Percentiles rank a stretch among this genome's conserved stretches.
These are phyloP conservation scores for Tachypleus tridentatus DNA, from an alignment of 1,140 invertebrate species.

Conservation along the genomic window DNA sequence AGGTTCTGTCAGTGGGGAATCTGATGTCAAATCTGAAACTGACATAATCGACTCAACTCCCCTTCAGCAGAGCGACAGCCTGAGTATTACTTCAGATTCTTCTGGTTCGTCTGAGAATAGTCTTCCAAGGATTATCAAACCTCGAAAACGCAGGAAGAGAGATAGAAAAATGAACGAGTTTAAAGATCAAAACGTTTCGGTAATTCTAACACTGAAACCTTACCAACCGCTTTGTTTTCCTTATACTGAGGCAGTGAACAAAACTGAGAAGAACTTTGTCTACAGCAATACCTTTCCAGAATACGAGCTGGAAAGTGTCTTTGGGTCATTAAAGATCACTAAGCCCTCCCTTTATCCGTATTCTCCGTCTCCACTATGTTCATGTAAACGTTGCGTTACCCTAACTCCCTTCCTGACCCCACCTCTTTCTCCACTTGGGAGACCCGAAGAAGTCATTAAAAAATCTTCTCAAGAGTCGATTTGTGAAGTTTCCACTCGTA, in stretches of 20 bases:
- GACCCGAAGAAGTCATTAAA: too few relatives aligned
- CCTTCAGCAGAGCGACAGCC: constrained; percentile 7
- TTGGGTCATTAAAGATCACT: too few relatives aligned
- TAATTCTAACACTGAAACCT: constrained; percentile 32
- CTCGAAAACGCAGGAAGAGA: constrained; percentile 62
- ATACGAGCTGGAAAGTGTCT: too few relatives aligned
- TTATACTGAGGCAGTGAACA: constrained; percentile 23
- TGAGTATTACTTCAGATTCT: constrained; percentile 45
- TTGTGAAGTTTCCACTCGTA: too few relatives aligned
- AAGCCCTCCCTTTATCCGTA: constrained; percentile 3
- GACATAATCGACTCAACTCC: background rate
- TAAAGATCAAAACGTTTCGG: constrained; percentile 6
- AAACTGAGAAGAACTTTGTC: too few relatives aligned
- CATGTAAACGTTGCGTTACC: too few relatives aligned
- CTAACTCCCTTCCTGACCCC: too few relatives aligned
- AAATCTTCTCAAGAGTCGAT: too few relatives aligned
- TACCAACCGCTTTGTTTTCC: constrained; percentile 32
- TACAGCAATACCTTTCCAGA: too few relatives aligned
- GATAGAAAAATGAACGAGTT: constrained; percentile 45
- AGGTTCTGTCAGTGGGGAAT: too few relatives aligned
- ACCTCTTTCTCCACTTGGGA: too few relatives aligned
- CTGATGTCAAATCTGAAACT: too few relatives aligned
- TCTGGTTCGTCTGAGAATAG: constrained; percentile 57
- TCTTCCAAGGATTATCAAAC: constrained; percentile 74
- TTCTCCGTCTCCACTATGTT: constrained; percentile 9